Evolutionary conservation across 2,888 invertebrate genomes (phyloP), one percentile per base, ranked within the genome.

Genomic region (Tigriopus californicus): DNA sequence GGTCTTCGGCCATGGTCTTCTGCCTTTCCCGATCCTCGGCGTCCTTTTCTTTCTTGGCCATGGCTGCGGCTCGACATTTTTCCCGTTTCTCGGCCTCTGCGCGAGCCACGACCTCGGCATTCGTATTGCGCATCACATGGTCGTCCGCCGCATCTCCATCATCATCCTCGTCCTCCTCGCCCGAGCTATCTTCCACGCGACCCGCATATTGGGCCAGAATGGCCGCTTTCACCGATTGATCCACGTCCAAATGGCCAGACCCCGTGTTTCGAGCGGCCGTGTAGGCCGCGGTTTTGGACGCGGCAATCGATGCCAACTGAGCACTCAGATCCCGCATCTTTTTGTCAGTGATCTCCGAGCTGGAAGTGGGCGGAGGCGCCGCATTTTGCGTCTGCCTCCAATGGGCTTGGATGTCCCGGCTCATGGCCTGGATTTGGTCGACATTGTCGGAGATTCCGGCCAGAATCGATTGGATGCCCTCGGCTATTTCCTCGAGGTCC

Each of bases 41-140:
- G 25, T 56, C 56, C 44, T 56, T 56, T 46, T 56, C 56, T 22
- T 56, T 56, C 25, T 56, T 56, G 20, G 42, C 56, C 18, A 25
- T 25, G 12, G 56, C 56, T 44, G 56, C 41, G 10, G 18, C 20
- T 5, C 56, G n/a, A 15, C 42, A 41, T 24, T 44, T 42, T n/a
- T 56, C 56, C 22, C 46, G 18, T 42, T 56, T 20, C 11, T 56
- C 56, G 13, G 24, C 41, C 13, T 42, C 44, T n/a, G 56, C 56
- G 18, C 44, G 15, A 3, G 56, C 56, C 6, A 56, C 56, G 24
- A 18, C 46, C 18, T 56, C 56, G 18, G 56, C 56, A 24, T 56
- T 56, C 1, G 44, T 44, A 22, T 56, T 56, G 1, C 24, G n/a
- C 15, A n/a, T 18, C n/a, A 56, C 2, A 5, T 42, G 11, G n/a